phyloP scores from a whole-genome alignment of 2,888 invertebrate species.

The Cephus rjabovi region DNA sequence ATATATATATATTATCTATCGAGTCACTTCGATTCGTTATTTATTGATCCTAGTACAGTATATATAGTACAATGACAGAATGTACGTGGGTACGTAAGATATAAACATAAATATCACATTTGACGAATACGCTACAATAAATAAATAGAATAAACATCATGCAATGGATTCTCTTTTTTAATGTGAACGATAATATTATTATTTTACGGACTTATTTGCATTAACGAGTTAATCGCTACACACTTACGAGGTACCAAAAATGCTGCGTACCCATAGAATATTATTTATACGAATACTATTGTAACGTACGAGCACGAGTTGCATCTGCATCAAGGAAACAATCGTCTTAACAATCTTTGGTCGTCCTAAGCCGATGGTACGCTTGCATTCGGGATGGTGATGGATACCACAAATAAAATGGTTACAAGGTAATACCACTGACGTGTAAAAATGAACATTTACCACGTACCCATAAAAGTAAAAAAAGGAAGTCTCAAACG shows the following conservation, averaged over 20 bases:
- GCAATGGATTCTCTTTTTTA: constrained; percentile 1
- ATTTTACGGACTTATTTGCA: not conserved
- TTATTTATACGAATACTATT: constrained; percentile 10
- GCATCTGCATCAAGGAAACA: not conserved
- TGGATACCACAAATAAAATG: not conserved
- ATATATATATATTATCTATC: not conserved
- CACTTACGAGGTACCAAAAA: constrained; percentile 12
- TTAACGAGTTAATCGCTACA: constrained; percentile 3
- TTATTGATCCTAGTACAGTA: not conserved
- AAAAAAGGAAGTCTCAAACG: not conserved
- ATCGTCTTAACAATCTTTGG: not conserved
- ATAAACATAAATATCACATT: constrained; percentile 59
- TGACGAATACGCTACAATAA: constrained; percentile 42
- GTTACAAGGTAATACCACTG: not conserved
- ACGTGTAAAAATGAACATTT: not conserved
- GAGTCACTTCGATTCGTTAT: constrained; percentile 2
- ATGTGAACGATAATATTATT: constrained; percentile 1
- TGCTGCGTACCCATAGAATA: not conserved
- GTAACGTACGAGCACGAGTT: not conserved
- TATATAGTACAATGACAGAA: constrained; percentile 5
- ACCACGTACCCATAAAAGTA: not conserved
- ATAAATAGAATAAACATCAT: constrained; percentile 20
- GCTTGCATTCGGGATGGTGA: not conserved
- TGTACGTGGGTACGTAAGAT: constrained; percentile 19
- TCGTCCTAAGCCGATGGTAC: not conserved